These are phyloP conservation scores for Falco naumanni DNA, from an alignment of 2,797 vertebrate species.

Conservation along the genomic window DNA sequence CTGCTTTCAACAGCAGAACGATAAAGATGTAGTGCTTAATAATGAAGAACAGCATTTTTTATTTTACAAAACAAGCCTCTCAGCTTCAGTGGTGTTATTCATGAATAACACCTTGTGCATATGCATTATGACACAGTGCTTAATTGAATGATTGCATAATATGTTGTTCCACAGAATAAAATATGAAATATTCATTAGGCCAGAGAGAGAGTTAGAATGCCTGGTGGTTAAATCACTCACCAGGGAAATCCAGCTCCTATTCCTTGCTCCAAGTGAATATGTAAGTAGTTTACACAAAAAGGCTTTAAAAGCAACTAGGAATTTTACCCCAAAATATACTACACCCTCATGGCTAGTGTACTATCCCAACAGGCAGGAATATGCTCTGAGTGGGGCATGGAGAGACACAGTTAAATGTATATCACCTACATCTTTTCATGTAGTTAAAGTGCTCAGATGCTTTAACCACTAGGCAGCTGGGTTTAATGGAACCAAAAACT, in stretches of 20 bases:
- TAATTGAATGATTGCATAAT: conserved; percentile 74
- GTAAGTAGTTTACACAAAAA: conserved; percentile 31
- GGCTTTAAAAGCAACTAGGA: conserved; percentile 13
- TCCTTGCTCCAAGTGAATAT: conserved; percentile 46
- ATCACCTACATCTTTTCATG: neutral
- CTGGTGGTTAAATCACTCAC: conserved; percentile 59
- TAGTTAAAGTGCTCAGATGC: neutral
- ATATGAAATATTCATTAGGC: conserved; percentile 71
- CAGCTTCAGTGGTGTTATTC: conserved; percentile 55
- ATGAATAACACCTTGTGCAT: conserved; percentile 69
- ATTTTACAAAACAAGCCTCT: conserved; percentile 64
- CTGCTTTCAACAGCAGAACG: conserved; percentile 11
- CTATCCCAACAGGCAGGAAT: neutral
- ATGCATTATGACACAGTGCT: conserved; percentile 68
- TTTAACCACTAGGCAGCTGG: neutral
- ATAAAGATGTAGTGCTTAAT: conserved; percentile 57
- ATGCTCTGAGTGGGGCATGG: neutral
- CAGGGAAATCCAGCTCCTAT: conserved; percentile 47
- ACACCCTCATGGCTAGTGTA: neutral
- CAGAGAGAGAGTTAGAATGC: conserved; percentile 52
- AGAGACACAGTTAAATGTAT: neutral
- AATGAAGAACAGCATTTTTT: conserved; percentile 61
- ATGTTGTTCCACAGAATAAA: conserved; percentile 69
- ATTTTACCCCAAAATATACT: neutral
- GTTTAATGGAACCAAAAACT: conserved; percentile 27